Evolutionary conservation across 2,113 vertebrate species (phyloP), one percentile per base, ranked within the genome.

Genomic region (Ploceus nigricollis): DNA sequence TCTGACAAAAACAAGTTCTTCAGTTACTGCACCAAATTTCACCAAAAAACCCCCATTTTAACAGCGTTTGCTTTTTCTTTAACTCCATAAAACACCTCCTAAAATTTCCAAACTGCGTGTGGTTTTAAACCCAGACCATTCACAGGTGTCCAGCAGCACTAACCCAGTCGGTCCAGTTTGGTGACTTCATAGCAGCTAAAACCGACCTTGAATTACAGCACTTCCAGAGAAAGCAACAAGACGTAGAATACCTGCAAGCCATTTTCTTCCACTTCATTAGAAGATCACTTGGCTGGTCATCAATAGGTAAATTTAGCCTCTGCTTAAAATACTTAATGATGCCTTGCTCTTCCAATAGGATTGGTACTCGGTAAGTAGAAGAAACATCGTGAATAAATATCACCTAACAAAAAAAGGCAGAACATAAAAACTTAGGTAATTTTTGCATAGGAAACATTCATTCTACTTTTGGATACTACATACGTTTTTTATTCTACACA

Each of bases 371-470:
- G 3, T 98, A 98, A 58, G 98, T 98, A 11, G 98, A 98, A 81
- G 98, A 97, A 87, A 98, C 98, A 75, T 98, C 98, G 77, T 98
- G 98, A 92, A 98, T 97, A 93, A 98, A 98, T 96, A 98, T 98
- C 44, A 98, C 98, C 98, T 98, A 92, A 42, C 39, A 54, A 57
- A 91, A 44, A 88, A 89, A 71, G 39, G 13, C 15, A 10, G 20
- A 80, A 66, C 10, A 15, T 25, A 22, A 57, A 75, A 51, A 44
- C 1, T 39, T 48, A 61, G 0, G 1, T 58, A 76, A 39, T 16
- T 6, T 77, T 82, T 82, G 73, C 54, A 63, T 5, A 37, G 11
- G 14, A 94, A 91, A 79, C 16, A 40, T 22, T 60, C 11, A 28
- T 47, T 58, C 9, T 31, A 4, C 27, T 60, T 94, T 78, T 56